Base-by-base conservation (phyloP, 2,888 invertebrate species). In the Amphipoea lucens region DNA sequence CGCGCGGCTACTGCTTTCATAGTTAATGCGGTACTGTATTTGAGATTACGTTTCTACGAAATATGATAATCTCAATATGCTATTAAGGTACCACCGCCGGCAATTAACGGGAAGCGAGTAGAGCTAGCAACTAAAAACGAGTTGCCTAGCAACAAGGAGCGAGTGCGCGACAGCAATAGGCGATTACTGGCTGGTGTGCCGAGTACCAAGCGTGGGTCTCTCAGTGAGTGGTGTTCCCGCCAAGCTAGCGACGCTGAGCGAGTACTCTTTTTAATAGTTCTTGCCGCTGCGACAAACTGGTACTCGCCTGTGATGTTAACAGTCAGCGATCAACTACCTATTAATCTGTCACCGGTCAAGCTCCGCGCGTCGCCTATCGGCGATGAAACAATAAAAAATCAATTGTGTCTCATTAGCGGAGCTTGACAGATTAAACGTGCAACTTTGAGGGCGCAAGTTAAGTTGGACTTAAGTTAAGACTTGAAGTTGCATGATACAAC, bases 1-100 rank as follows among this genome's bases (percentile, higher is more conserved):
- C 57, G 11, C 1, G 40, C 17, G 68, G 62, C 29, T 51, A 57
- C 7, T 76, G 57, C 23, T 76, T 81, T 63, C 54, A 48, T 69
- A 36, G 54, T 45, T 69, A 76, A 45, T 63, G n/a, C 12, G 36
- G 7, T 17, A 20, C 40, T 66, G 40, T 54, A 51, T 23, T 75
- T 20, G 6, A n/a, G n/a, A 62, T 62, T 40, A 54, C 45, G 17
- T 57, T 45, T 57, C 62, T 45, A 45, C n/a, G n/a, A 45, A 82
- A 36, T 62, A 36, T 72, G 12, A 62, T 74, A 73, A 42, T 42
- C 51, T n/a, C 17, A n/a, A 11, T 51, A 36, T 45, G n/a, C 17
- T 48, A 40, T 51, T 36, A 36, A 9, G 63, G 29, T 17, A 36
- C 9, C 36, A 63, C 14, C 29, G 62, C 7, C 29, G 20, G 63